Evolutionary conservation across 1,140 invertebrate genomes (phyloP).

Genomic region (Anoplolepis gracilipes): DNA sequence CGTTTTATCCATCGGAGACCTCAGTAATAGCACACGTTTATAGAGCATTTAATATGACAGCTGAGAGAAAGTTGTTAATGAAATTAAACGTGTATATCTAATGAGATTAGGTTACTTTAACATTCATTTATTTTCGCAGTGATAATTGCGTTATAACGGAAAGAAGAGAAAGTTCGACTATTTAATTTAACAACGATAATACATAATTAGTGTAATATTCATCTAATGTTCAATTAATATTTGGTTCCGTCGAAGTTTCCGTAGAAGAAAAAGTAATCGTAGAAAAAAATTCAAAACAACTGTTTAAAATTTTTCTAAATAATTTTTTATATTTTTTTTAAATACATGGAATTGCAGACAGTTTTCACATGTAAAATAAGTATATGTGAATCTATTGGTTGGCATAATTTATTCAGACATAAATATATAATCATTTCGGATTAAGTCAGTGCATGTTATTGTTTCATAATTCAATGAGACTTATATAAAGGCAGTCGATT

Average conservation of each 20-base stretch:
- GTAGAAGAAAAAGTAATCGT: no score
- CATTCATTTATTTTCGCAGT: neutral
- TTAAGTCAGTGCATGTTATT: neutral
- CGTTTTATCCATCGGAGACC: slow-evolving; percentile 29
- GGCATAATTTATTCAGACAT: neutral
- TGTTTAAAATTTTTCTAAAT: no score
- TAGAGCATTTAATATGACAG: slow-evolving; percentile 45
- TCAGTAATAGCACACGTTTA: slow-evolving; percentile 7
- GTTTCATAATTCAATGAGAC: slow-evolving; percentile 3
- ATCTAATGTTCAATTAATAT: no score
- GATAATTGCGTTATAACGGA: neutral
- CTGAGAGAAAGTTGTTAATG: slow-evolving; percentile 48
- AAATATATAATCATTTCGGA: neutral
- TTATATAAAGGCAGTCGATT: neutral
- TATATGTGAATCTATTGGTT: neutral
- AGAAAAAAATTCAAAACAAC: no score
- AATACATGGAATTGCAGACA: no score
- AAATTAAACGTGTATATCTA: slow-evolving; percentile 8
- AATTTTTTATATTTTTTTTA: neutral
- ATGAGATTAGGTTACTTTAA: slow-evolving; percentile 15
- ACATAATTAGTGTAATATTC: no score
- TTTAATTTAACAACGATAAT: no score
- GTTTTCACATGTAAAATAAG: neutral
- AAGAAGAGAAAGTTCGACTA: neutral
- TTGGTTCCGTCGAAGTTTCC: no score